Percentiles rank a stretch among this genome's conserved stretches.
Evolutionary conservation across 2,113 vertebrate genomes (phyloP).

Genomic region (Ibidorhyncha struthersii): DNA sequence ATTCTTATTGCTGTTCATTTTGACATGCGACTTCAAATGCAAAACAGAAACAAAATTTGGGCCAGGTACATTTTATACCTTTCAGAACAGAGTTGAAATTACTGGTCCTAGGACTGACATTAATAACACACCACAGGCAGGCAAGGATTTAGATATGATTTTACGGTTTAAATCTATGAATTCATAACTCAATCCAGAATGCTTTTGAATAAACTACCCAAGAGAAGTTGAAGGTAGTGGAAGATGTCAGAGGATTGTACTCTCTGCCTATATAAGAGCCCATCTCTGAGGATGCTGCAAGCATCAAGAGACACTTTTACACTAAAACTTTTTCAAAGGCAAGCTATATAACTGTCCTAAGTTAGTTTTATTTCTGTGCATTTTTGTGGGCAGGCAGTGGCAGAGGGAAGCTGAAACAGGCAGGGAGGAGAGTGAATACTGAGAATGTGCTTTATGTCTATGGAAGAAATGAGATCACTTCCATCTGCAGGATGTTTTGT

Average conservation of each 20-base stretch:
- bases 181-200: background rate
- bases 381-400: background rate
- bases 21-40: background rate
- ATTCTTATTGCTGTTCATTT: background rate
- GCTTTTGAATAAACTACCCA: background rate
- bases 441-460: background rate
- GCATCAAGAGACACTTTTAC: background rate
- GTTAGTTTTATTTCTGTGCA: background rate
- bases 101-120: background rate
- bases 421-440: background rate
- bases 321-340: background rate
- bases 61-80: background rate
- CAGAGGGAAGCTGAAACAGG: background rate
- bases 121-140: background rate
- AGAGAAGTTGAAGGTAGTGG: background rate
- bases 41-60: background rate
- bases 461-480: constrained; percentile 2
- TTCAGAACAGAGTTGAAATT: background rate
- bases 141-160: background rate
- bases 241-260: background rate
- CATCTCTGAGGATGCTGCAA: background rate
- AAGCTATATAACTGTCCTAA: background rate
- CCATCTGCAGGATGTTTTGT: constrained; percentile 62
- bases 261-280: background rate
- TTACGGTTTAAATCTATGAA: background rate